Evolutionary conservation across 2,113 vertebrate genomes (phyloP), one percentile per base, ranked within the genome.

Genomic region (Solenodon paradoxus): DNA sequence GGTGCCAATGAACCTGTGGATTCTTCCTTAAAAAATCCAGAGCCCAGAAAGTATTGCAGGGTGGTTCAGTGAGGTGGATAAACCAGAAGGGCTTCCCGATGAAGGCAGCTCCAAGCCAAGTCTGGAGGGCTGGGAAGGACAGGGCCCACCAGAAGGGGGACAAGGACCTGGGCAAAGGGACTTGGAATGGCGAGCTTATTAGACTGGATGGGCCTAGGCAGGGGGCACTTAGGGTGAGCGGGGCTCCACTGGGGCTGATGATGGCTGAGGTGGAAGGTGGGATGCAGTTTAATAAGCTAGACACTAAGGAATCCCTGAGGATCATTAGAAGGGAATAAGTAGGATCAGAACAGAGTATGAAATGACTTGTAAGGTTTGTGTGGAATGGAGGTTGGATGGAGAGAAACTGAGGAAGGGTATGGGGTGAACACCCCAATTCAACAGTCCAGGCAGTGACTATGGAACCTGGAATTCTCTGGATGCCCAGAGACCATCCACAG

Each of bases 101-200:
- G 19, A 61, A 94, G 28, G 61, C 3, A 2, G 9, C 22, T 90
- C 20, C 78, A 47, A 94, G 55, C 0, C 2, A 81, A 69, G 15
- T 19, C 17, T 42, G 69, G 57, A 64, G 45, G 55, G 24, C 55
- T 49, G 35, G 32, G 7, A 32, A 49, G 42, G 75, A 20, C 75
- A 45, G 28, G 17, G 0, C 0, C 30, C 45, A 4, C 20, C 26
- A 12, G 32, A 51, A 7, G 35, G 3, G 66, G 71, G 35, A 0
- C 1, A 59, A 90, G 30, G 68, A 1, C 40, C 32, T 11, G 57
- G 75, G 5, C 22, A 2, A 28, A 68, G 64, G 40, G n/a, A 22
- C 17, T 40, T 45, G 68, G 55, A 24, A 19, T 12, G 80, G 28
- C 35, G 7, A 59, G 30, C 30, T 7, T 17, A 22, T 64, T 57